These are phyloP conservation scores for Nomada fabriciana DNA, from an alignment of 2,888 invertebrate genomes.

Conservation along the genomic window DNA sequence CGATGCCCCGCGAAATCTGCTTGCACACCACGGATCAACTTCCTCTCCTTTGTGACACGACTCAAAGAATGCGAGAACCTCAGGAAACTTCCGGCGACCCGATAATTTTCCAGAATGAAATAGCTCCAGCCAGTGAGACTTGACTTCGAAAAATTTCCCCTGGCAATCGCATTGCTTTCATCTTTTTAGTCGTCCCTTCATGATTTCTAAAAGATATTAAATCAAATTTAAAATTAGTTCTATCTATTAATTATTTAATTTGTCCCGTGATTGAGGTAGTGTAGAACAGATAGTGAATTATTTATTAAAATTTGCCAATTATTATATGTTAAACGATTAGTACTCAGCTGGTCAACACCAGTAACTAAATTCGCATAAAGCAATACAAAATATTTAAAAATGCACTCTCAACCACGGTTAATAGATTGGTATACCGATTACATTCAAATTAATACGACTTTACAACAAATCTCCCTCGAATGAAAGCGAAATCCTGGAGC, in stretches of 20 bases:
- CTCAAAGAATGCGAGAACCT: conserved; percentile 8
- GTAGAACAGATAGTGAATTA: no score
- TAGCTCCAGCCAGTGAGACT: not conserved
- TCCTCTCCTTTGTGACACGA: not conserved
- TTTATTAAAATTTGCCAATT: no score
- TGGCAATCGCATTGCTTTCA: no score
- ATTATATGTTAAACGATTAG: no score
- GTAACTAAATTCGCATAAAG: not conserved
- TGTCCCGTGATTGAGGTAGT: no score
- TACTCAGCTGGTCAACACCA: no score
- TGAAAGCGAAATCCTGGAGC: not conserved
- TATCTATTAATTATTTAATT: no score
- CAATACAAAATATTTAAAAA: conserved; percentile 16
- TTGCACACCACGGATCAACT: conserved; percentile 6
- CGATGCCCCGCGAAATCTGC: conserved; percentile 18
- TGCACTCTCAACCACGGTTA: not conserved
- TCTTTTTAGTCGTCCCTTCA: no score
- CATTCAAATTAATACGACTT: conserved; percentile 4
- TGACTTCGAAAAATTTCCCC: not conserved
- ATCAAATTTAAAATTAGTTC: no score
- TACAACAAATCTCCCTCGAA: not conserved
- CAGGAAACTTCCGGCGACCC: not conserved
- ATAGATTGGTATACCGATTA: not conserved
- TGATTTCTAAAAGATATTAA: no score
- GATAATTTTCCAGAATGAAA: not conserved